Percentiles rank a stretch among this genome's conserved stretches.
phyloP scores from a whole-genome alignment of 2,888 invertebrate genomes.

The Tinea semifulvella region DNA sequence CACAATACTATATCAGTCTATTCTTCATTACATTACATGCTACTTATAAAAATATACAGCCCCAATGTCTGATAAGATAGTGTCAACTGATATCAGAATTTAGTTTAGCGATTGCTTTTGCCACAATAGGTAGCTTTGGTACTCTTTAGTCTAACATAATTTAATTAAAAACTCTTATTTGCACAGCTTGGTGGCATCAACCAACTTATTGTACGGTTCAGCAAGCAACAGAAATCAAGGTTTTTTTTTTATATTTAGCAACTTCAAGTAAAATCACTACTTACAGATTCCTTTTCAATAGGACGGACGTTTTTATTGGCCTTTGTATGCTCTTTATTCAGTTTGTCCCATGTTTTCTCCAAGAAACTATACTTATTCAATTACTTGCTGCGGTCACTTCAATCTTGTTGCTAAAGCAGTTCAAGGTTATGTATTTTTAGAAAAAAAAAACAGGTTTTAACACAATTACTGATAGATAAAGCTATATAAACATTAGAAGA shows the following conservation, averaged over 20 bases:
- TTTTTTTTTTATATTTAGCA: constrained; percentile 2
- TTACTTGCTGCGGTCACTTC: too few species aligned
- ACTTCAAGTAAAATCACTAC: neutral
- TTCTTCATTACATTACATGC: constrained; percentile 4
- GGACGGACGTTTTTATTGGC: too few species aligned
- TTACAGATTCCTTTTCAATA: neutral
- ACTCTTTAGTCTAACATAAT: too few species aligned
- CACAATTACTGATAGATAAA: too few species aligned
- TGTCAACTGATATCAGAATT: constrained; percentile 6
- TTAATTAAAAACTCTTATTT: constrained; percentile 1
- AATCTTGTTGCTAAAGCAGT: neutral
- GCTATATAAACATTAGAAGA: too few species aligned
- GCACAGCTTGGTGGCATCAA: neutral
- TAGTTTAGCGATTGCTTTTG: neutral
- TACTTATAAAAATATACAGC: neutral
- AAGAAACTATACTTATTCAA: too few species aligned
- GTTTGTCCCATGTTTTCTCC: too few species aligned
- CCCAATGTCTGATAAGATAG: constrained; percentile 2
- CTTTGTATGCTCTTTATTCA: too few species aligned
- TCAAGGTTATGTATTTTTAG: constrained; percentile 3
- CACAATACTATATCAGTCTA: neutral
- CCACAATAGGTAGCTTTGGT: neutral
- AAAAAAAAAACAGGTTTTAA: too few species aligned
- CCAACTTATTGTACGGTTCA: neutral
- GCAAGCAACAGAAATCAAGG: constrained; percentile 6